phyloP scores from a whole-genome alignment of 2,888 invertebrate genomes.

The Agrenia bidenticulata region DNA sequence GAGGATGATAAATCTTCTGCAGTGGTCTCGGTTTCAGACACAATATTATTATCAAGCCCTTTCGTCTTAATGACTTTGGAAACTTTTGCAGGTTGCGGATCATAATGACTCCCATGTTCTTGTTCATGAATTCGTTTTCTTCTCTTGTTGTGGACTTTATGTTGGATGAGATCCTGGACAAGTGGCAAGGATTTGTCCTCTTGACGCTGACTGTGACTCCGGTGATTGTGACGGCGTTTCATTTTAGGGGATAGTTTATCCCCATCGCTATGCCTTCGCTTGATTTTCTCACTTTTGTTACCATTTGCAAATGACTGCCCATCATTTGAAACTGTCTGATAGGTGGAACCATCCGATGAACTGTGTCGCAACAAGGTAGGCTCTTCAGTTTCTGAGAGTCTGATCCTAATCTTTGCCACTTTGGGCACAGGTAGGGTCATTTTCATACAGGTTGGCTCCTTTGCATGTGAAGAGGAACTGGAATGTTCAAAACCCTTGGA shows the following conservation, averaged over 20 bases:
- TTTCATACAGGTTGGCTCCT: conserved; percentile 8
- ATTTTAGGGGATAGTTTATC: not conserved
- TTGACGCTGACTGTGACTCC: too few relatives aligned
- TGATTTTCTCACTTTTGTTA: not conserved
- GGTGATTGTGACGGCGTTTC: not conserved
- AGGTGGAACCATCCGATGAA: not conserved
- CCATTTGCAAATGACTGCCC: too few relatives aligned
- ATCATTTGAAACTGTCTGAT: too few relatives aligned
- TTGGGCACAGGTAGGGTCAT: conserved; percentile 6
- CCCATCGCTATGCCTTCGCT: not conserved
- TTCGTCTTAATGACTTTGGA: not conserved
- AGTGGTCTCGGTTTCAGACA: not conserved
- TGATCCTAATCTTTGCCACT: conserved; percentile 7
- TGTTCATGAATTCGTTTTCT: too few relatives aligned
- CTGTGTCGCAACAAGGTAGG: conserved; percentile 10
- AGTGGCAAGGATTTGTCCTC: not conserved
- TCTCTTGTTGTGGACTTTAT: not conserved
- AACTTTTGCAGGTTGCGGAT: too few relatives aligned
- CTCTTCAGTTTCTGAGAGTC: conserved; percentile 11
- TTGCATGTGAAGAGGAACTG: too few relatives aligned
- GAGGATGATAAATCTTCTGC: conserved; percentile 15
- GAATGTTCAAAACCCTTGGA: not conserved
- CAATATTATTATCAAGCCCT: not conserved
- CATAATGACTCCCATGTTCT: too few relatives aligned
- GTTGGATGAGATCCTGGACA: not conserved